phyloP scores from a whole-genome alignment of 2,113 vertebrate species.

The Collichthys lucidus region DNA sequence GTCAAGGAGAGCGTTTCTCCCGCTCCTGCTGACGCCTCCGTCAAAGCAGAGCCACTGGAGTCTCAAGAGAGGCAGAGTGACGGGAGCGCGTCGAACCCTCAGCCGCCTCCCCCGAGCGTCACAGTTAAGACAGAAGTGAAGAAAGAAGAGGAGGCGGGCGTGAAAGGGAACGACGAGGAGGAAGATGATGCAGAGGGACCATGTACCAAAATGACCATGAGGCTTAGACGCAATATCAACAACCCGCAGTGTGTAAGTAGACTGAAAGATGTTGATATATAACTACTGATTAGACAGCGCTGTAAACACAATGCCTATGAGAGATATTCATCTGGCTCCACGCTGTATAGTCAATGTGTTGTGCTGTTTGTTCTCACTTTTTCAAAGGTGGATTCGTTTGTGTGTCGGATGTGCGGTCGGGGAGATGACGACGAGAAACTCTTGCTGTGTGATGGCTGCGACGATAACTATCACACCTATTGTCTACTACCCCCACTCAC shows the following conservation, averaged over 20 bases:
- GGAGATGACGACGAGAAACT: slow-evolving; percentile 95
- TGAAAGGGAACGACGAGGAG: slow-evolving; percentile 60
- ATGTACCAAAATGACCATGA: slow-evolving; percentile 97
- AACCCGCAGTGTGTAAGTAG: slow-evolving; percentile 90
- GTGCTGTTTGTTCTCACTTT: neutral
- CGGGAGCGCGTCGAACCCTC: slow-evolving; percentile 60
- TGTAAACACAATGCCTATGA: neutral
- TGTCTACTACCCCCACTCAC: slow-evolving; percentile 93
- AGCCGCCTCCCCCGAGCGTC: slow-evolving; percentile 72
- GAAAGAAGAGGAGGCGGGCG: slow-evolving; percentile 70
- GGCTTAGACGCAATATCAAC: slow-evolving; percentile 89
- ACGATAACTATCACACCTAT: slow-evolving; percentile 96
- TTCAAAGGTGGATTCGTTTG: slow-evolving; percentile 89
- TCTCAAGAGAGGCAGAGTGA: slow-evolving; percentile 67
- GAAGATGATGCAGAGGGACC: slow-evolving; percentile 84
- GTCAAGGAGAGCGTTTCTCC: slow-evolving; percentile 83
- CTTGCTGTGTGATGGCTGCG: slow-evolving; percentile 93
- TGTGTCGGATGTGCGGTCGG: slow-evolving; percentile 93
- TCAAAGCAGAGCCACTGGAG: slow-evolving; percentile 75
- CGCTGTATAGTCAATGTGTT: neutral
- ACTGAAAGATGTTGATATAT: neutral
- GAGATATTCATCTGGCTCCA: neutral
- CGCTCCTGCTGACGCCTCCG: slow-evolving; percentile 15
- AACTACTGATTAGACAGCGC: neutral
- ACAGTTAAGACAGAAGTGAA: slow-evolving; percentile 83